Conservation (phyloP, 2,113 vertebrate genomes). For the Galemys pyrenaicus region DNA sequence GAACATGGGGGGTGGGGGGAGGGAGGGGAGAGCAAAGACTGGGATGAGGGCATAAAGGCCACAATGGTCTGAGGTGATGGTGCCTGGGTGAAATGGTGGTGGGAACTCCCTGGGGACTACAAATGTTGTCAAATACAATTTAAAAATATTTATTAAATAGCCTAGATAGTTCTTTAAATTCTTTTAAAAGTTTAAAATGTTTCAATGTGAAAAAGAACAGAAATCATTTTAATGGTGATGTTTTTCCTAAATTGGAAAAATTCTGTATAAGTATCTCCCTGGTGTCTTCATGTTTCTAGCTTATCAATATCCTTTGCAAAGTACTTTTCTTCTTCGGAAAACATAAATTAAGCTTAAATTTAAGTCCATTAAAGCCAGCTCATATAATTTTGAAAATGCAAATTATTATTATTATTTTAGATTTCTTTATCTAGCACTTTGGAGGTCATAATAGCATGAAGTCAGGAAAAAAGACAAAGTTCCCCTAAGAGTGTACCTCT, state of each 20-base stretch:
- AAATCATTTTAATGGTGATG: neutral
- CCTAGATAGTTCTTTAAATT: neutral
- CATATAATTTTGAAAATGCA: neutral
- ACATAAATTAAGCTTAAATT: neutral
- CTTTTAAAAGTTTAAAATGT: neutral
- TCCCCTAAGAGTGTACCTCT: neutral
- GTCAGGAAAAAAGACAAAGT: neutral
- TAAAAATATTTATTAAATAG: neutral
- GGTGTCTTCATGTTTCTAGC: neutral
- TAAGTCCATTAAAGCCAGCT: neutral
- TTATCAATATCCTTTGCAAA: neutral
- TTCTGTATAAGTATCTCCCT: neutral
- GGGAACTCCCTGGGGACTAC: too few species aligned
- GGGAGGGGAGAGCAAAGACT: too few species aligned
- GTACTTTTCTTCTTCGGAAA: constrained; percentile 36
- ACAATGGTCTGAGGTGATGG: too few species aligned
- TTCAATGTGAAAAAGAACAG: constrained; percentile 4
- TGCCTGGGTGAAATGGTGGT: too few species aligned
- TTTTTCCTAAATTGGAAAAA: neutral
- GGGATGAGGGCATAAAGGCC: too few species aligned
- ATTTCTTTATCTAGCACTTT: neutral
- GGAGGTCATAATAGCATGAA: neutral
- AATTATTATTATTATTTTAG: neutral
- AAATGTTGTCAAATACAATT: too few species aligned
- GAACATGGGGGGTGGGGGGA: too few species aligned